Base-by-base conservation (phyloP, 2,888 invertebrate genomes). In the Lysandra bellargus region DNA sequence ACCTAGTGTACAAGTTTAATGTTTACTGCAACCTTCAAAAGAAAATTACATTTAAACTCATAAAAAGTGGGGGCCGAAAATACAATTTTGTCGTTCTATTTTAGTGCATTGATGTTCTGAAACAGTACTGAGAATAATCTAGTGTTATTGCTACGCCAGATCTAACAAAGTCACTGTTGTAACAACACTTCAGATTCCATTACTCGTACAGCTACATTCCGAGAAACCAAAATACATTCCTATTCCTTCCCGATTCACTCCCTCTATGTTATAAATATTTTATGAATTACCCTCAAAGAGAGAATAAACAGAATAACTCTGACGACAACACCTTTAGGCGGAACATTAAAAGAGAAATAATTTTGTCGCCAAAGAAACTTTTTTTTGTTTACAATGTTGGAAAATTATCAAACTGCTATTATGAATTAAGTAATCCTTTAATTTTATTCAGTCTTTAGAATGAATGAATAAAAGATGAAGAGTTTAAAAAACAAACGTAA, bases 1-100 rank as follows among this genome's bases (percentile, higher is more conserved):
- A 69, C 17, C 69, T 69, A 69, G 69, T 33, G 33, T 5, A 3
- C 33, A 4, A 69, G 14, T 69, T 69, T 14, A 23, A 17, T 30
- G 64, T 64, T 64, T 64, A 64, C 30, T 64, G 14, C 33, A 69
- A 69, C 69, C 33, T 69, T 69, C 69, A 69, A 33, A 30, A 61
- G 69, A 69, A 14, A 69, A 69, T 12, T 69, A 37, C 37, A 69
- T 69, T 33, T 33, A 69, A 14, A 33, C 33, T 69, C 14, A 69
- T 30, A 14, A 33, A 69, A 69, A 64, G 64, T 14, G 0, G 30
- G 12, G 30, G 14, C 12, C 17, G 4, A 37, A 69, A 69, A 14
- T 23, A 69, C 14, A 69, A 33, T 69, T 37, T 17, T 12, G 69
- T 5, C 12, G 5, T 33, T 33, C 4, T 37, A 33, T 69, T 69